phyloP scores from a whole-genome alignment of 2,888 invertebrate species.

The Neocrepidodera transversa region DNA sequence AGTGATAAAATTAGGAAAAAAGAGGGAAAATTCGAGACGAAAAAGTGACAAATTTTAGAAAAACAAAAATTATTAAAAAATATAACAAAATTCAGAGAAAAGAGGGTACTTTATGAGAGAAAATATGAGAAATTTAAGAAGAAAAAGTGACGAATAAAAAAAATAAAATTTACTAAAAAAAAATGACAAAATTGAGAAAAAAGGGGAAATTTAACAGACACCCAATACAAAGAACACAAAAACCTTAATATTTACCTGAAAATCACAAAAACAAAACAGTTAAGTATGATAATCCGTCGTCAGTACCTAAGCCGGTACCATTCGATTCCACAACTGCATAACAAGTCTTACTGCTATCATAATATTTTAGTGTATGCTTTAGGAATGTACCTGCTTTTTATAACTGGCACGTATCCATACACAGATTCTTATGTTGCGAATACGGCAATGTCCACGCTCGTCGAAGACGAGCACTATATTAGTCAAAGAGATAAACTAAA shows the following conservation, averaged over 20 bases:
- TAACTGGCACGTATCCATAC: constrained; percentile 39
- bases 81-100: no score
- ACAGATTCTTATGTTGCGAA: constrained; percentile 38
- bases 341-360: constrained; percentile 33
- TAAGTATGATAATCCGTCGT: constrained; percentile 6
- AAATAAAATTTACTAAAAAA: no score
- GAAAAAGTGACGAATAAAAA: no score
- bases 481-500: constrained; percentile 5
- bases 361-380: constrained; percentile 38
- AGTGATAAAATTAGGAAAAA: no score
- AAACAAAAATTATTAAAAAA: no score
- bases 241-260: not conserved
- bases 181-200: no score
- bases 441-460: constrained; percentile 27
- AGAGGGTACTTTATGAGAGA: no score
- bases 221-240: no score
- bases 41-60: no score
- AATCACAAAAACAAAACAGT: constrained; percentile 2
- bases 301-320: constrained; percentile 2
- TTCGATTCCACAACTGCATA: constrained; percentile 17
- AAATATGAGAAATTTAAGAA: no score
- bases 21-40: no score
- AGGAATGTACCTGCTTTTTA: constrained; percentile 42
- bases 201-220: no score
- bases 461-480: not conserved